Conservation (phyloP, 2,888 invertebrate species). For the Diloba caeruleocephala region DNA sequence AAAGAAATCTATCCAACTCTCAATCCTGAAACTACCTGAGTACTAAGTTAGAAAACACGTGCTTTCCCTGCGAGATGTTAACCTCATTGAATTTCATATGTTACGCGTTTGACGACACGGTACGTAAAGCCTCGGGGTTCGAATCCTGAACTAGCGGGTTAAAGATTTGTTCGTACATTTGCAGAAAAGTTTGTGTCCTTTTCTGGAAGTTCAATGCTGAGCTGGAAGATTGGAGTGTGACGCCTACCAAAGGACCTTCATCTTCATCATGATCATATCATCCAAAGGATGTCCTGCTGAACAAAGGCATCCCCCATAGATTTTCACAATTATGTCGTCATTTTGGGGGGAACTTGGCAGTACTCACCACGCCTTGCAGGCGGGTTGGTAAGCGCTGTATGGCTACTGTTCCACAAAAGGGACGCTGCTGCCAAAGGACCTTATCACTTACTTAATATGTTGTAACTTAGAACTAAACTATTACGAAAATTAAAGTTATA, state of each 20-base stretch:
- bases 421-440: too few species aligned
- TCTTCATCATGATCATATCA: too few species aligned
- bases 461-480: too few species aligned
- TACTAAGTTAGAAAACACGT: conserved; percentile 11
- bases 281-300: too few species aligned
- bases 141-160: conserved; percentile 19
- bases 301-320: too few species aligned
- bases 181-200: conserved; percentile 14
- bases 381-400: too few species aligned
- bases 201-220: conserved; percentile 1
- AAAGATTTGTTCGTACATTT: conserved; percentile 29
- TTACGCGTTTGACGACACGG: conserved; percentile 26
- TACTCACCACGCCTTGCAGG: too few species aligned
- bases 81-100: conserved; percentile 53
- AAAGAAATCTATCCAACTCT: conserved; percentile 1
- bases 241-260: not conserved
- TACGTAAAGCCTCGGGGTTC: conserved; percentile 34
- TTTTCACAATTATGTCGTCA: too few species aligned
- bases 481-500: too few species aligned
- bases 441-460: too few species aligned
- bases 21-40: not conserved
- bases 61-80: conserved; percentile 9
- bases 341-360: too few species aligned
- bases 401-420: too few species aligned
- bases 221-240: not conserved